These are phyloP conservation scores for Potamarius usumacintae DNA, from an alignment of 2,113 vertebrate genomes.

Conservation along the genomic window DNA sequence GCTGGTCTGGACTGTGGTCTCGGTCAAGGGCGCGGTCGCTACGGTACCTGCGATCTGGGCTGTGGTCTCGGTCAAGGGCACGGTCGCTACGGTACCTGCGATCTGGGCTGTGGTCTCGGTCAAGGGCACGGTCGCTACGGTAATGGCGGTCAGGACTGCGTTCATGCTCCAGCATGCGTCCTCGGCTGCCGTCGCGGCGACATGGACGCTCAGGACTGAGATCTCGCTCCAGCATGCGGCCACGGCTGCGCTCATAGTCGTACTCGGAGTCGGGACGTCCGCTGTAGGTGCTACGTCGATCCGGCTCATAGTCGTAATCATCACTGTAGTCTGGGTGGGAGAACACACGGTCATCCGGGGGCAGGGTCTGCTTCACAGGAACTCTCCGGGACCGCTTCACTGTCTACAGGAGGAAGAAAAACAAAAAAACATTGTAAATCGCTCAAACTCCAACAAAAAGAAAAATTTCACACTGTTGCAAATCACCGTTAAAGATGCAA, in stretches of 20 bases:
- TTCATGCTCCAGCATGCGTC: conserved; percentile 76
- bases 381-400: conserved; percentile 89
- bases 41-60: conserved; percentile 66
- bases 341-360: conserved; percentile 78
- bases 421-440: not conserved
- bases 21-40: conserved; percentile 73
- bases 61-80: conserved; percentile 59
- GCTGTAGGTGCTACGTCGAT: conserved; percentile 81
- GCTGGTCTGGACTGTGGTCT: conserved; percentile 58
- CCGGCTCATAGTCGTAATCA: conserved; percentile 78
- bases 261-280: conserved; percentile 60
- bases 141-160: conserved; percentile 66
- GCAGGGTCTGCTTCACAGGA: conserved; percentile 76
- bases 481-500: not conserved
- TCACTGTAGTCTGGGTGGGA: conserved; percentile 78
- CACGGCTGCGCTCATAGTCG: conserved; percentile 64
- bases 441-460: not conserved
- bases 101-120: conserved; percentile 65
- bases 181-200: conserved; percentile 75
- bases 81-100: conserved; percentile 74
- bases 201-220: conserved; percentile 74
- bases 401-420: conserved; percentile 66
- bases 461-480: not conserved
- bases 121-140: conserved; percentile 72
- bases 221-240: conserved; percentile 69